These are phyloP conservation scores for Phoeniculus purpureus DNA, from an alignment of 2,797 vertebrate genomes.

Conservation along the genomic window DNA sequence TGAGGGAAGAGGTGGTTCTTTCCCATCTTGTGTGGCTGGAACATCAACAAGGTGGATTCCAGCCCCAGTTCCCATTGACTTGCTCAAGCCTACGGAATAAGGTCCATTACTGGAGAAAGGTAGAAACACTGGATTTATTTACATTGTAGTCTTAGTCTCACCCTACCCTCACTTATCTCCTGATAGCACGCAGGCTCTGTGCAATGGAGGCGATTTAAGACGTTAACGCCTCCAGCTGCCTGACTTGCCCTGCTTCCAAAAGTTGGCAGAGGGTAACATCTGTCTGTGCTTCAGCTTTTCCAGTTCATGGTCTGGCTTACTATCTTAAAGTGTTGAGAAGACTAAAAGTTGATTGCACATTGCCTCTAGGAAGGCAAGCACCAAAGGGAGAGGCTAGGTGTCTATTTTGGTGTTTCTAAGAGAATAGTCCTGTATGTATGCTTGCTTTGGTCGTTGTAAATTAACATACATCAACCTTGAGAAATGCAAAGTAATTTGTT, in stretches of 20 bases:
- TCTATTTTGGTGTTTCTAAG: neutral
- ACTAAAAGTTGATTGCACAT: neutral
- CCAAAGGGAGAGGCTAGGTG: neutral
- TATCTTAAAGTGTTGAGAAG: neutral
- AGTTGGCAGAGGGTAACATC: neutral
- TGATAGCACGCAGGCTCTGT: neutral
- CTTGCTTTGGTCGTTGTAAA: neutral
- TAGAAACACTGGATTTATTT: neutral
- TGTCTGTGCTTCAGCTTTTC: neutral
- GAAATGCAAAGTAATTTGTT: neutral
- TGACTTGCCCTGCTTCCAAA: neutral
- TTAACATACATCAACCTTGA: neutral
- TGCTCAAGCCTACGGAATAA: neutral
- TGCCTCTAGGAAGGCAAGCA: constrained; percentile 36
- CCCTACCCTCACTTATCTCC: neutral
- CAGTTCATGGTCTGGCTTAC: constrained; percentile 5
- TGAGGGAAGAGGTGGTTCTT: neutral
- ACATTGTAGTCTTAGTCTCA: neutral
- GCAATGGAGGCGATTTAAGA: neutral
- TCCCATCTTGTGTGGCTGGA: neutral
- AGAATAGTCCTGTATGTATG: neutral
- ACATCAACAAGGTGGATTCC: neutral
- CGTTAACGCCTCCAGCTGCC: constrained; percentile 11
- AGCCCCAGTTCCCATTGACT: neutral
- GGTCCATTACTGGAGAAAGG: neutral